Evolutionary conservation across 2,888 invertebrate species (phyloP).

Genomic region (Dryadula phaetusa): DNA sequence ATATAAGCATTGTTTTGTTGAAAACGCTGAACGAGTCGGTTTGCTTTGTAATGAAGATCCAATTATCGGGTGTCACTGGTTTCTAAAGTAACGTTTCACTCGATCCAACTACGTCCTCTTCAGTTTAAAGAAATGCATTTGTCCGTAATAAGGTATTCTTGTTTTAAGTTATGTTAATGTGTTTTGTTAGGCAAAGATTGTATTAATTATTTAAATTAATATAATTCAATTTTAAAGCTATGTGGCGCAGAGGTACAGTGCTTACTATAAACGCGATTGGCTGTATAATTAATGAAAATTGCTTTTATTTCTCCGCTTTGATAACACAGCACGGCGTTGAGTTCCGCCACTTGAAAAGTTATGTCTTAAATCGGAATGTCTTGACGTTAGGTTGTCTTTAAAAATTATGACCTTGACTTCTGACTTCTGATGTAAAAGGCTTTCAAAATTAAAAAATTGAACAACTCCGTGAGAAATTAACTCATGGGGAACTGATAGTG

Average conservation of each 20-base stretch:
- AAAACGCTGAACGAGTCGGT: slow-evolving; percentile 56
- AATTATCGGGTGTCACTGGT: slow-evolving; percentile 53
- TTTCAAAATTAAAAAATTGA: slow-evolving; percentile 17
- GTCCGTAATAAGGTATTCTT: slow-evolving; percentile 45
- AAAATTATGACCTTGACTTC: no score
- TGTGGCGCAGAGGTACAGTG: no score
- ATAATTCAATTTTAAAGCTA: no score
- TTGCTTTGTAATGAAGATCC: slow-evolving; percentile 55
- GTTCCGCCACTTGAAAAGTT: no score
- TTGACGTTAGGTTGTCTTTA: neutral
- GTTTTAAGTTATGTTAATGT: slow-evolving; percentile 49
- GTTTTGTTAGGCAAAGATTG: neutral
- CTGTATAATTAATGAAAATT: no score
- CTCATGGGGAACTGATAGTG: slow-evolving; percentile 32
- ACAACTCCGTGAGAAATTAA: slow-evolving; percentile 33
- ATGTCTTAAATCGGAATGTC: neutral
- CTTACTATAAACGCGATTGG: no score
- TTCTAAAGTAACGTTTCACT: slow-evolving; percentile 37
- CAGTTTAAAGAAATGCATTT: slow-evolving; percentile 39
- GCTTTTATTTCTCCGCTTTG: no score
- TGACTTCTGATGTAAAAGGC: no score
- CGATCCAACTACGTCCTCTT: slow-evolving; percentile 44
- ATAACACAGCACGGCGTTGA: no score
- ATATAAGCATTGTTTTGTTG: slow-evolving; percentile 42
- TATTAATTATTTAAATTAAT: no score